These are phyloP conservation scores for Corythornis cristatus DNA, from an alignment of 2,113 vertebrate genomes.

Conservation along the genomic window DNA sequence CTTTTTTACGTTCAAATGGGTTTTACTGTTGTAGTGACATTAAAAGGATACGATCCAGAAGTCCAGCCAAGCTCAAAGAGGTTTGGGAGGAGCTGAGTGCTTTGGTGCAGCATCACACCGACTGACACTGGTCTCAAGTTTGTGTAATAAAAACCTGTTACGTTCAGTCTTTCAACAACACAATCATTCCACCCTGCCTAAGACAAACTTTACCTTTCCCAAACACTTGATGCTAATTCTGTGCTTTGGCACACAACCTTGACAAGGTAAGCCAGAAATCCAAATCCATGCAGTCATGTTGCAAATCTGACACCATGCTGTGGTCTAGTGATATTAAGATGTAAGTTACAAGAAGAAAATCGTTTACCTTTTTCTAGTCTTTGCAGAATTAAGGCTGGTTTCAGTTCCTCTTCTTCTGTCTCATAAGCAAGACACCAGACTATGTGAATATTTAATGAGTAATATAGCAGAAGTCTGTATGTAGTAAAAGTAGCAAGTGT, in stretches of 20 bases:
- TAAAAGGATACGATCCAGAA: not conserved
- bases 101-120: not conserved
- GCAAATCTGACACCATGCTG: not conserved
- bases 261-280: not conserved
- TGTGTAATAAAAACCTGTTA: not conserved
- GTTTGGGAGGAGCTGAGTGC: not conserved
- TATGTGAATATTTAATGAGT: not conserved
- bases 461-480: not conserved
- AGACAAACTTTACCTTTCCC: not conserved
- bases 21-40: not conserved
- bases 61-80: not conserved
- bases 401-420: not conserved
- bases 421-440: not conserved
- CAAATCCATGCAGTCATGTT: not conserved
- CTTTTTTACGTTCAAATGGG: not conserved
- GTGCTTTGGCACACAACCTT: rapidly evolving
- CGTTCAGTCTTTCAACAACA: not conserved
- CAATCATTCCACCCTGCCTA: not conserved
- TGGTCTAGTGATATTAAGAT: not conserved
- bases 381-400: conserved; percentile 18
- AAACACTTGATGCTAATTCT: not conserved
- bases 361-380: not conserved
- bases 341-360: not conserved
- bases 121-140: not conserved
- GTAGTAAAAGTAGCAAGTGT: not conserved